These are phyloP conservation scores for Zaprionus lachaisei DNA, from an alignment of 1,140 invertebrate genomes.

Conservation along the genomic window DNA sequence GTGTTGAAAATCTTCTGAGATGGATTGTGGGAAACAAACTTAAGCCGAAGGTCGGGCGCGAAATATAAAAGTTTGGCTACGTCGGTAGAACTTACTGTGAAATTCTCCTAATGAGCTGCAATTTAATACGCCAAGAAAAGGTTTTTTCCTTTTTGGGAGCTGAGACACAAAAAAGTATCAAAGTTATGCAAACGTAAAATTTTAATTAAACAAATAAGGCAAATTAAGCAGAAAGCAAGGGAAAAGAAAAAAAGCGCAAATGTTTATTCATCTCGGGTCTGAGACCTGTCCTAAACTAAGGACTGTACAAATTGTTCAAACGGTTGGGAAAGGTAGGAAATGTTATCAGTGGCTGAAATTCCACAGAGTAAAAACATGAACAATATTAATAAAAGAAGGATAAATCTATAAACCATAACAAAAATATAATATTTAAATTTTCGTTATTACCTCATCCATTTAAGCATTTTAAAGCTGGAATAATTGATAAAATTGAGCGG, in stretches of 20 bases:
- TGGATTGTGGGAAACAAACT: neutral
- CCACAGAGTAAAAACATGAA: neutral
- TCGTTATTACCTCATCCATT: neutral
- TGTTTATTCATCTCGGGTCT: slow-evolving; percentile 19
- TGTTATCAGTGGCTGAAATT: neutral
- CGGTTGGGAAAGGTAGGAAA: neutral
- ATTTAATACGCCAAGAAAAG: slow-evolving; percentile 27
- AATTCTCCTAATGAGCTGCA: slow-evolving; percentile 30
- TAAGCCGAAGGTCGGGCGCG: neutral
- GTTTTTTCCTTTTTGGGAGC: neutral
- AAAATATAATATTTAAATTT: neutral
- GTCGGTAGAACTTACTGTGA: neutral
- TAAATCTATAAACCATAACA: too few species aligned
- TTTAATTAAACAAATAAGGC: slow-evolving; percentile 77
- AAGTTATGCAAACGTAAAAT: slow-evolving; percentile 57
- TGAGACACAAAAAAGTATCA: slow-evolving; percentile 31
- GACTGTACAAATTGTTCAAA: slow-evolving; percentile 30
- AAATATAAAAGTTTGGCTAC: neutral
- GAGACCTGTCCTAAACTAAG: slow-evolving; percentile 7
- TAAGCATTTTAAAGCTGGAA: neutral
- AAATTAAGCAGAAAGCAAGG: slow-evolving; percentile 57
- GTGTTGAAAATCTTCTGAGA: neutral
- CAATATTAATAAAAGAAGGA: neutral
- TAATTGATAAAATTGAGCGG: neutral
- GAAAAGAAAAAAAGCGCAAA: slow-evolving; percentile 37